Conservation (phyloP, 2,113 vertebrate species). For the Zosterops pallidus region DNA sequence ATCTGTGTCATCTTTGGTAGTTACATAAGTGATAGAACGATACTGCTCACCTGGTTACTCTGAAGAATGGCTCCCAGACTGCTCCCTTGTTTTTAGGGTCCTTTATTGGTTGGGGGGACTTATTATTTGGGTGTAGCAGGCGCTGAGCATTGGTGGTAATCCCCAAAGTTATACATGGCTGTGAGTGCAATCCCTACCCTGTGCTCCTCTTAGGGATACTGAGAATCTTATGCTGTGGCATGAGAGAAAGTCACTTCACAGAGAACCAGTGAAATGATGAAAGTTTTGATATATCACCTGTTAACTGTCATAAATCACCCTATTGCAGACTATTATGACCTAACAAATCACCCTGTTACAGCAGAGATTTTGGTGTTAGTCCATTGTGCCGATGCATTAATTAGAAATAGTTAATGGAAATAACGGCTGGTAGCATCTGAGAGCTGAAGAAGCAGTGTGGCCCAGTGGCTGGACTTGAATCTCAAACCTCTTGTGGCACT, state of each 20-base stretch:
- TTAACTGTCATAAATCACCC: neutral
- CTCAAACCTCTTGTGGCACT: neutral
- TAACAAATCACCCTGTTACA: neutral
- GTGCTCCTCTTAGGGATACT: neutral
- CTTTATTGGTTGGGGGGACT: neutral
- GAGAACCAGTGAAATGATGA: neutral
- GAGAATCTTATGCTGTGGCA: rapidly evolving
- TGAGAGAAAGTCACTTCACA: neutral
- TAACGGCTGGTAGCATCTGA: neutral
- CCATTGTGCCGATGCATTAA: neutral
- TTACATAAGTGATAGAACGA: neutral
- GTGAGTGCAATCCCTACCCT: neutral
- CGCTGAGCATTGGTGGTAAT: neutral
- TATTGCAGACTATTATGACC: neutral
- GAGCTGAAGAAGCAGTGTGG: neutral
- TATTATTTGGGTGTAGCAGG: neutral
- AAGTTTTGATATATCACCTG: neutral
- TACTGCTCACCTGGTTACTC: neutral
- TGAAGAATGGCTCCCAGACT: neutral
- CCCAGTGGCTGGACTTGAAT: neutral
- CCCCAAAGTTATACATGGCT: neutral
- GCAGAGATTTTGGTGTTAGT: neutral
- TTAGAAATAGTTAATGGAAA: neutral
- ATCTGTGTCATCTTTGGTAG: neutral
- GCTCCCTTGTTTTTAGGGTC: neutral